Evolutionary conservation across 2,113 vertebrate species (phyloP).

Genomic region (Nycticebus coucang): DNA sequence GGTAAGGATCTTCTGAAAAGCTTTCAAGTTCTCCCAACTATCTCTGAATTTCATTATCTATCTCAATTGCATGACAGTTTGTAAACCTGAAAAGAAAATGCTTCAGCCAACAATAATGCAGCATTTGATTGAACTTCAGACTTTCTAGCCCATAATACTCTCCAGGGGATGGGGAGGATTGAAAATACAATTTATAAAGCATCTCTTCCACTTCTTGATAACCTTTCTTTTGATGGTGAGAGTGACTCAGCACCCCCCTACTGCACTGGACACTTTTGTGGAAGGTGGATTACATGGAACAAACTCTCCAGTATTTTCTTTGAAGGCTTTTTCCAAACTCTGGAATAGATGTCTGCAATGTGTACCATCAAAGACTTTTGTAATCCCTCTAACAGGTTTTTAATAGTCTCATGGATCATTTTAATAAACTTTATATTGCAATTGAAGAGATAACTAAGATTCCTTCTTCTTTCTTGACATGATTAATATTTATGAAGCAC

Average conservation of each 20-base stretch:
- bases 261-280: no score
- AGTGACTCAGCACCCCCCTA: no score
- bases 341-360: conserved; percentile 94
- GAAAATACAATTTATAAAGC: no score
- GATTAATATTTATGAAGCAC: conserved; percentile 88
- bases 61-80: conserved; percentile 82
- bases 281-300: no score
- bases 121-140: conserved; percentile 95
- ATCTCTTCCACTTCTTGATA: no score
- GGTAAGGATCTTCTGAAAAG: no score
- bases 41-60: conserved; percentile 91
- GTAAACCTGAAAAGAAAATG: conserved; percentile 95
- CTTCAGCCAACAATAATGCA: conserved; percentile 93
- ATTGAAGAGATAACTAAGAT: conserved; percentile 94
- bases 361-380: conserved; percentile 87
- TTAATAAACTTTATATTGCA: conserved; percentile 94
- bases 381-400: conserved; percentile 93
- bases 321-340: conserved; percentile 95
- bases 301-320: conserved; percentile 86
- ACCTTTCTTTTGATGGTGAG: no score
- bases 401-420: conserved; percentile 95
- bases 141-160: conserved; percentile 88
- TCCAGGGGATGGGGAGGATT: no score
- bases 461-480: conserved; percentile 93
- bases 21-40: conserved; percentile 90